Evolutionary conservation across 92 coral and sea anemone species (phyloP).

Genomic region (Hydrozoanthus gracilis): DNA sequence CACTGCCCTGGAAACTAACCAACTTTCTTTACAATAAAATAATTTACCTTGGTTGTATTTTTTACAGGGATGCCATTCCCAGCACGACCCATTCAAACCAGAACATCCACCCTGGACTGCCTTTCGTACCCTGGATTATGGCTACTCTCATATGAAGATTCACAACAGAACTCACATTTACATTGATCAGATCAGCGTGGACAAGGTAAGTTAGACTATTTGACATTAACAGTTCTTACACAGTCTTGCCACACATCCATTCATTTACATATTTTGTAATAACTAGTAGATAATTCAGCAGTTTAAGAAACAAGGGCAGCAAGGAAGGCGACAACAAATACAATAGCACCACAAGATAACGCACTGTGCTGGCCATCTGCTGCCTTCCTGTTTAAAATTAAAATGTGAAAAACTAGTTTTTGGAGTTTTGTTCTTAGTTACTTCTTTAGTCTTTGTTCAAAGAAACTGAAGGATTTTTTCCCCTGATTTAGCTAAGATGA

Average conservation of each 20-base stretch:
- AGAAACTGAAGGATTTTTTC: too few species aligned
- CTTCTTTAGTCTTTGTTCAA: too few species aligned
- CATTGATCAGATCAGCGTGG: constrained; percentile 92
- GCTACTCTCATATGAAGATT: constrained; percentile 90
- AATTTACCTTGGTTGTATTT: not conserved
- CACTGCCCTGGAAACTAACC: constrained; percentile 39
- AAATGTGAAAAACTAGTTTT: too few species aligned
- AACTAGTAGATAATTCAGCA: not conserved
- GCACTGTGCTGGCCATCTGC: too few species aligned
- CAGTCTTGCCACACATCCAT: not conserved
- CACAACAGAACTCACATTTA: constrained; percentile 83
- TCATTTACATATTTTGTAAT: not conserved
- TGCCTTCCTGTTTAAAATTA: too few species aligned
- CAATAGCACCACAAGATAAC: too few species aligned
- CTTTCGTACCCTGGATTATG: constrained; percentile 86
- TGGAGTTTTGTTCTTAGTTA: too few species aligned
- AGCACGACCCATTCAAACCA: constrained; percentile 78
- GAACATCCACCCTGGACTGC: constrained; percentile 89
- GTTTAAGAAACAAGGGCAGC: too few species aligned
- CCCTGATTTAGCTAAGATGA: too few species aligned
- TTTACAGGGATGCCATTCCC: constrained; percentile 83
- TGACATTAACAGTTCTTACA: not conserved
- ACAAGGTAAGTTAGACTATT: constrained; percentile 60
- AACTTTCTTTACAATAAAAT: too few species aligned
- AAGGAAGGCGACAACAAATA: too few species aligned